phyloP scores from a whole-genome alignment of 2,797 vertebrate species.

The Macrochelys suwanniensis region DNA sequence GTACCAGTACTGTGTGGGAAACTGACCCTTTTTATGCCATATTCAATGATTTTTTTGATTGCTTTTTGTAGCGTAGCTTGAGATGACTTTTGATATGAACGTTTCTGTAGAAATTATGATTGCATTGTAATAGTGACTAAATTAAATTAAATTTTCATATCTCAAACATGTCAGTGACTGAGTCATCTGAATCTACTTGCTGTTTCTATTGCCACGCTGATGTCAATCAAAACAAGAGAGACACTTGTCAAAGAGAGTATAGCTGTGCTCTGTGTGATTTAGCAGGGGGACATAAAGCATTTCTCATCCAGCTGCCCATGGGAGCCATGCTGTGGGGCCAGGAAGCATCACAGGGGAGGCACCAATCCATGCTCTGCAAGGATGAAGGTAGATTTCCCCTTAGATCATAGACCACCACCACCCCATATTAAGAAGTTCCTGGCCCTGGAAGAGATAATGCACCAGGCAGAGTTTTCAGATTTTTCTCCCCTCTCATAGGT shows the following conservation, averaged over 20 bases:
- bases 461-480: not conserved
- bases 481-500: conserved; percentile 40
- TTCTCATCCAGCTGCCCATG: accelerated
- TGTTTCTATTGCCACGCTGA: conserved; percentile 50
- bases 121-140: conserved; percentile 49
- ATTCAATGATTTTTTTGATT: conserved; percentile 38
- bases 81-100: conserved; percentile 48
- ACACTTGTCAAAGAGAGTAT: not conserved
- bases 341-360: not conserved
- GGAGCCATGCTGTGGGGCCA: accelerated
- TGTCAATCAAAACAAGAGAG: conserved; percentile 31
- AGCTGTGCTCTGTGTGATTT: not conserved
- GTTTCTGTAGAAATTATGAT: conserved; percentile 58
- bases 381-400: not conserved
- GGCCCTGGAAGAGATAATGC: not conserved
- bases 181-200: conserved; percentile 45
- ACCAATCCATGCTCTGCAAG: accelerated
- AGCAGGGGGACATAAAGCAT: not conserved
- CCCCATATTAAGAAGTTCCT: accelerated
- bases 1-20: conserved; percentile 26
- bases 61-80: conserved; percentile 32
- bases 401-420: not conserved
- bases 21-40: not conserved
- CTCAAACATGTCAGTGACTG: conserved; percentile 25
- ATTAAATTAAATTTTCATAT: conserved; percentile 69